Conservation (phyloP, 2,888 invertebrate species). For the Myopa testacea region DNA sequence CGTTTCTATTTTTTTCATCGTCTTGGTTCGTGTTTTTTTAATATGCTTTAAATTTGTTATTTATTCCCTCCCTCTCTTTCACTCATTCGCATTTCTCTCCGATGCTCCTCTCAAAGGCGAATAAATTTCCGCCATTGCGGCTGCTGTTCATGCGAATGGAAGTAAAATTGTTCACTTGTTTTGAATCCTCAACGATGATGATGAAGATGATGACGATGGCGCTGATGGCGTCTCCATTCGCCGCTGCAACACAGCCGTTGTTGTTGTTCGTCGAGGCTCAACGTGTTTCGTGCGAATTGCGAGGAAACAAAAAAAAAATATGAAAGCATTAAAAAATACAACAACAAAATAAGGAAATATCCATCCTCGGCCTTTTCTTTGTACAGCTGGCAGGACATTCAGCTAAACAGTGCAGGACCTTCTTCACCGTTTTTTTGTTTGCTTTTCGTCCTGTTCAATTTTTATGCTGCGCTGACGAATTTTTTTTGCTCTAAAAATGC, state of each 20-base stretch:
- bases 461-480: constrained; percentile 22
- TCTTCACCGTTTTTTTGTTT: neutral
- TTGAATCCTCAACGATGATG: neutral
- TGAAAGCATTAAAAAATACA: neutral
- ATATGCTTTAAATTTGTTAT: too few relatives aligned
- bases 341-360: neutral
- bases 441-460: neutral
- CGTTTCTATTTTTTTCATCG: neutral
- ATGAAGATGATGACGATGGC: neutral
- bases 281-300: neutral
- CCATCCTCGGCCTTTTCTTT: neutral
- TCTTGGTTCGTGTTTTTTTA: neutral
- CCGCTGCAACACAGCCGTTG: neutral
- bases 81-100: neutral
- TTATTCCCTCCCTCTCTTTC: neutral
- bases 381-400: constrained; percentile 18
- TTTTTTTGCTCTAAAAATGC: neutral
- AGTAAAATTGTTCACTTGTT: constrained; percentile 27
- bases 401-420: constrained; percentile 1
- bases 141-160: constrained; percentile 34
- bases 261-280: neutral
- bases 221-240: neutral
- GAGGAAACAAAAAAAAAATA: too few relatives aligned
- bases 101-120: constrained; percentile 13
- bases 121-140: constrained; percentile 29